Evolutionary conservation across 2,113 vertebrate genomes (phyloP).

Genomic region (Labeo rohita): DNA sequence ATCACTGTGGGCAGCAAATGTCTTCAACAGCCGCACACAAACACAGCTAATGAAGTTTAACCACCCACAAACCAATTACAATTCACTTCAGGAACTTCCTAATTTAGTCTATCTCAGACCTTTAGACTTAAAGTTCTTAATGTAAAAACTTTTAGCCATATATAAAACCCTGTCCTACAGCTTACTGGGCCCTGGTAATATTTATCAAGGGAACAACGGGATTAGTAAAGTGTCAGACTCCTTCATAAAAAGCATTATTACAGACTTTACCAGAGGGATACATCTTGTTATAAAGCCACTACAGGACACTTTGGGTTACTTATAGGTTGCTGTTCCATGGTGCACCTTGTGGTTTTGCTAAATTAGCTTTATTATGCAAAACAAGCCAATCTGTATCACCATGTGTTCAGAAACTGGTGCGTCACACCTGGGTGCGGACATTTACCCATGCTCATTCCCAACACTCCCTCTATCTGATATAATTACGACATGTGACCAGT

Average conservation of each 20-base stretch:
- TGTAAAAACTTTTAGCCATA: neutral
- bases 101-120: neutral
- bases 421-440: slow-evolving; percentile 70
- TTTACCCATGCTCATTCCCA: slow-evolving; percentile 50
- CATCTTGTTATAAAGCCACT: neutral
- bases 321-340: neutral
- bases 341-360: slow-evolving; percentile 71
- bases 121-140: neutral
- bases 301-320: neutral
- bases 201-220: neutral
- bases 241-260: neutral
- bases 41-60: slow-evolving; percentile 20
- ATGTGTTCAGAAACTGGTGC: slow-evolving; percentile 68
- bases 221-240: neutral
- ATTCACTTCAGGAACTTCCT: neutral
- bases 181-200: neutral
- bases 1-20: neutral
- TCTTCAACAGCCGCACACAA: neutral
- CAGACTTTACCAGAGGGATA: neutral
- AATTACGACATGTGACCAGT: slow-evolving; percentile 35
- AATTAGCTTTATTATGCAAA: slow-evolving; percentile 76
- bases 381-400: slow-evolving; percentile 69
- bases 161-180: neutral
- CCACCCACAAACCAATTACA: slow-evolving; percentile 8
- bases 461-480: slow-evolving; percentile 11